Evolutionary conservation across 2,888 invertebrate genomes (phyloP), one percentile per base, ranked within the genome.

Genomic region (Matsumyia berberina): DNA sequence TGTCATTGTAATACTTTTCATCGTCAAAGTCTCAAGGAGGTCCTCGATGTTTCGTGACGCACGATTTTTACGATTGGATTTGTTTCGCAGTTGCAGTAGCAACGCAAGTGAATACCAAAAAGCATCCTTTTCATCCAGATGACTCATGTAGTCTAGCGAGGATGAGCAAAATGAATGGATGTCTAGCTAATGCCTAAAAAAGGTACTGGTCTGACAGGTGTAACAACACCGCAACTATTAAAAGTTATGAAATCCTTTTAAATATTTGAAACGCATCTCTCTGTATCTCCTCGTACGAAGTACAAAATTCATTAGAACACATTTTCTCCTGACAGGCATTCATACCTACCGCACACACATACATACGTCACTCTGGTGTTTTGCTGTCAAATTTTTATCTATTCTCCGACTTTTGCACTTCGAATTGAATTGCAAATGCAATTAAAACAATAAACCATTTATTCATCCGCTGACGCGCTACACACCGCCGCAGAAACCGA

Each of bases 401-500:
- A 17, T 58, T 58, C 51, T 39, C 49, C 58, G 58, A 66, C 64
- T 74, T 74, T 66, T 66, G 58, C 57, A 51, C 31, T 33, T 49
- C 3, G 42, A 76, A 76, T 76, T 76, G 76, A 76, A 76, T 74
- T 69, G 69, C 69, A 67, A 55, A 69, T 69, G 69, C 69, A 69
- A 69, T 69, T 69, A 69, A 76, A 67, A 76, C 67, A 76, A 76
- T 76, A 76, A 67, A 76, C 66, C 58, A 67, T 76, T 76, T 66
- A 46, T 67, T 53, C 58, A 42, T 64, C 57, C 9, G 17, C 29
- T 57, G 35, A 12, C 12, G 15, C 39, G 8, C 12, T 58, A 19
- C 3, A 29, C 29, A 46, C 24, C 24, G 24, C 37, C 31, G 7
- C 11, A 46, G 58, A 57, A 57, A 17, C 69, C 44, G 19, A 69